Conservation (phyloP, 2,888 invertebrate genomes). For the Eucera pruinosa region DNA sequence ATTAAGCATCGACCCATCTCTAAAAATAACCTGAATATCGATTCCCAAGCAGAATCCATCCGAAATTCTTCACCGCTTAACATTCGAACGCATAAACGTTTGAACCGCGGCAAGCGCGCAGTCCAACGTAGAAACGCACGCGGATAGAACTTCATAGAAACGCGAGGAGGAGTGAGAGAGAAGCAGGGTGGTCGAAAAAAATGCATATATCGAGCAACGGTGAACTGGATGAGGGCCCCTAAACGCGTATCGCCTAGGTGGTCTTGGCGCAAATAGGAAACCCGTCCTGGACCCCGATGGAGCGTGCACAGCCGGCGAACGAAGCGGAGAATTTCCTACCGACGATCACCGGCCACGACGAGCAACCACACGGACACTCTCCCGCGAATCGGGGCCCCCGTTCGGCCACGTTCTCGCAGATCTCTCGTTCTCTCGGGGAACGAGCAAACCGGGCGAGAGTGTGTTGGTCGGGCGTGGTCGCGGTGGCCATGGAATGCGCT, state of each 20-base stretch:
- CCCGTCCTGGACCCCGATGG: conserved; percentile 59
- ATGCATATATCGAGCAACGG: conserved; percentile 33
- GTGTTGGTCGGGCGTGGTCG: conserved; percentile 84
- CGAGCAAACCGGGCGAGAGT: conserved; percentile 60
- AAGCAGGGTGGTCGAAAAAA: background rate
- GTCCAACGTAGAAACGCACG: background rate
- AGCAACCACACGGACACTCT: conserved; percentile 48
- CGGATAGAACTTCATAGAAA: background rate
- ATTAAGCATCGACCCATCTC: too few species aligned
- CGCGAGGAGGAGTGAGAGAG: background rate
- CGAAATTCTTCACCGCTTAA: too few species aligned
- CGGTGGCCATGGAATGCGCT: conserved; percentile 84
- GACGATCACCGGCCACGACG: conserved; percentile 48
- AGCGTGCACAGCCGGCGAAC: conserved; percentile 37
- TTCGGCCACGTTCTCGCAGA: conserved; percentile 55
- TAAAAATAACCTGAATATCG: too few species aligned
- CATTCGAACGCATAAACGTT: too few species aligned
- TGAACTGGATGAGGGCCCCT: conserved; percentile 44
- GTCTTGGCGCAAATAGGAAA: conserved; percentile 63
- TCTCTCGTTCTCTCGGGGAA: conserved; percentile 22
- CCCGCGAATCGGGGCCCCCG: conserved; percentile 52
- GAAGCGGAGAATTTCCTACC: conserved; percentile 54
- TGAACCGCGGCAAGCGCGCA: too few species aligned
- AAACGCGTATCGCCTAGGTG: conserved; percentile 64
- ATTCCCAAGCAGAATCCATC: too few species aligned